phyloP scores from a whole-genome alignment of 2,888 invertebrate genomes.

The Parnassius glacialis region DNA sequence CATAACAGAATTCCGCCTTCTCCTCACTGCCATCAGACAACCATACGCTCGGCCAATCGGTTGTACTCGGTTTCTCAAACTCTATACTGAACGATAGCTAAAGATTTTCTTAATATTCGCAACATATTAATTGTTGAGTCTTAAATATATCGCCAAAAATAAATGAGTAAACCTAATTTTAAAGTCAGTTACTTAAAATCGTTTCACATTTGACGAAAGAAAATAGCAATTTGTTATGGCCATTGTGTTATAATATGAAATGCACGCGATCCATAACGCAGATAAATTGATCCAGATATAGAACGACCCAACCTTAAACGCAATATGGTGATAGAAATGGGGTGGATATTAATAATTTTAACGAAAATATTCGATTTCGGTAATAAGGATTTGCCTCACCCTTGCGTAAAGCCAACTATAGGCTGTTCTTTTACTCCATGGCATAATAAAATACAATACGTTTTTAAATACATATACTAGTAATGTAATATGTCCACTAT shows the following conservation, averaged over 20 bases:
- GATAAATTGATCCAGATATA: conserved; percentile 23
- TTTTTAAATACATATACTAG: no score
- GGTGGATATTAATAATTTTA: conserved; percentile 41
- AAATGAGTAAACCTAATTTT: neutral
- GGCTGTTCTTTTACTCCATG: conserved; percentile 13
- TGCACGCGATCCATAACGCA: conserved; percentile 16
- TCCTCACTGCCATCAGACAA: no score
- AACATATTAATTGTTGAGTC: no score
- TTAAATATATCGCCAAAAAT: no score
- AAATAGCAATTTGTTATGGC: conserved; percentile 11
- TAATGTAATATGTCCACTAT: no score
- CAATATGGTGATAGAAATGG: conserved; percentile 33
- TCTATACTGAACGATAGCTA: no score
- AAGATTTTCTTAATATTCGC: no score
- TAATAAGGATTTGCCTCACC: conserved; percentile 36
- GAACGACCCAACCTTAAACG: conserved; percentile 11
- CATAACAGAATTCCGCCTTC: no score
- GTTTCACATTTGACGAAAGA: conserved; percentile 1
- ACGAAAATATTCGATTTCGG: conserved; percentile 39
- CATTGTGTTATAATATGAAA: conserved; percentile 16
- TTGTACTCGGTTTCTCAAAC: no score
- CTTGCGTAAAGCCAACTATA: conserved; percentile 25
- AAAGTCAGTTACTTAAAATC: neutral
- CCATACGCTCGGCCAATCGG: no score
- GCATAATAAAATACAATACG: no score